Evolutionary conservation across 2,888 invertebrate genomes (phyloP).

Genomic region (Tineola bisselliella): DNA sequence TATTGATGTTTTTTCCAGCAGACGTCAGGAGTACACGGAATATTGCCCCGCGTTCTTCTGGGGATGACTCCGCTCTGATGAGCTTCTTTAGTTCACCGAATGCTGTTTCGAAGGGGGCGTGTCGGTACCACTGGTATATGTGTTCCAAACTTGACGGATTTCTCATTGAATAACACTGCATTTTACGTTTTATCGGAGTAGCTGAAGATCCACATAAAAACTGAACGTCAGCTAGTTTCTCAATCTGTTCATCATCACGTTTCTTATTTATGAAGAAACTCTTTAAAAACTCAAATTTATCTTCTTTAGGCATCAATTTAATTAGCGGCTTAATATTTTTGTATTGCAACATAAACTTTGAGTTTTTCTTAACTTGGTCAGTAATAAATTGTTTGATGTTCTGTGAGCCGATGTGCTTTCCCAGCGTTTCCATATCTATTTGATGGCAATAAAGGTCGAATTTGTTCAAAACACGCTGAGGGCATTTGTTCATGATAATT

Average conservation of each 20-base stretch:
- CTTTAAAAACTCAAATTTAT: conserved; percentile 37
- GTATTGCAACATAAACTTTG: conserved; percentile 23
- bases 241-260: not conserved
- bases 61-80: conserved; percentile 32
- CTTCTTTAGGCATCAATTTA: conserved; percentile 29
- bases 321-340: conserved; percentile 32
- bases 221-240: not conserved
- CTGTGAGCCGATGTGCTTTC: conserved; percentile 31
- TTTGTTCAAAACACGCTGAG: conserved; percentile 28
- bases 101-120: conserved; percentile 36
- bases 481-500: conserved; percentile 31
- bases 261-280: conserved; percentile 32
- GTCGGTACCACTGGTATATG: conserved; percentile 35
- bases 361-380: conserved; percentile 20
- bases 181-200: not conserved
- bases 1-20: conserved; percentile 24
- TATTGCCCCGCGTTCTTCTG: conserved; percentile 30
- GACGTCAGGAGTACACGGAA: conserved; percentile 29
- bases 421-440: conserved; percentile 37
- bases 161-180: no score
- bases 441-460: conserved; percentile 28
- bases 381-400: conserved; percentile 33
- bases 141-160: not conserved
- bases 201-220: not conserved
- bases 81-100: conserved; percentile 35